phyloP scores from a whole-genome alignment of 2,888 invertebrate species.

The Trichacis sp. region DNA sequence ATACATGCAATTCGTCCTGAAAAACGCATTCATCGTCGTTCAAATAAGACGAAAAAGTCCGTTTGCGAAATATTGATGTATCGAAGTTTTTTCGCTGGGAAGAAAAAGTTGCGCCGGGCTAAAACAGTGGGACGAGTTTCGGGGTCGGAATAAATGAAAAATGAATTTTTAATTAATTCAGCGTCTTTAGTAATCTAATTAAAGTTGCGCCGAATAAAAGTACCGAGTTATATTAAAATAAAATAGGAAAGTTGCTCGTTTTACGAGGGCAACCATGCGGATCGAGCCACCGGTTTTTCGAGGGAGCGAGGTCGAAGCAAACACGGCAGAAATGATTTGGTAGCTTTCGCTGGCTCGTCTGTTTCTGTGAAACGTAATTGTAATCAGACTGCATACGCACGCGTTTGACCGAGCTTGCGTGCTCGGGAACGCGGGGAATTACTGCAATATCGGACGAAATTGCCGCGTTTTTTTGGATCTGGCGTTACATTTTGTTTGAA shows the following conservation, averaged over 20 bases:
- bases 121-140: neutral
- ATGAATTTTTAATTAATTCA: constrained; percentile 39
- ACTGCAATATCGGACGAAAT: neutral
- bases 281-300: constrained; percentile 30
- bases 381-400: constrained; percentile 40
- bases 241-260: constrained; percentile 27
- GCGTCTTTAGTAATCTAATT: constrained; percentile 40
- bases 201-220: constrained; percentile 39
- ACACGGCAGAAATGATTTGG: constrained; percentile 40
- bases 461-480: neutral
- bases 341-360: constrained; percentile 39
- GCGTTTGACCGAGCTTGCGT: neutral
- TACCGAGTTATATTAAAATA: constrained; percentile 33
- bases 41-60: too few species aligned
- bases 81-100: too few species aligned
- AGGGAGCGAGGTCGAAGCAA: constrained; percentile 33
- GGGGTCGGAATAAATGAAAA: constrained; percentile 35
- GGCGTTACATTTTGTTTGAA: neutral
- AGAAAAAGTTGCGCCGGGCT: too few species aligned
- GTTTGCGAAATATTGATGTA: too few species aligned
- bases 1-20: too few species aligned
- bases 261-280: constrained; percentile 31
- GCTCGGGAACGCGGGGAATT: neutral
- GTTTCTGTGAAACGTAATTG: constrained; percentile 36
- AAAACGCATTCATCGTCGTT: too few species aligned